Conservation (phyloP, 2,888 invertebrate species). For the Noctua janthina region DNA sequence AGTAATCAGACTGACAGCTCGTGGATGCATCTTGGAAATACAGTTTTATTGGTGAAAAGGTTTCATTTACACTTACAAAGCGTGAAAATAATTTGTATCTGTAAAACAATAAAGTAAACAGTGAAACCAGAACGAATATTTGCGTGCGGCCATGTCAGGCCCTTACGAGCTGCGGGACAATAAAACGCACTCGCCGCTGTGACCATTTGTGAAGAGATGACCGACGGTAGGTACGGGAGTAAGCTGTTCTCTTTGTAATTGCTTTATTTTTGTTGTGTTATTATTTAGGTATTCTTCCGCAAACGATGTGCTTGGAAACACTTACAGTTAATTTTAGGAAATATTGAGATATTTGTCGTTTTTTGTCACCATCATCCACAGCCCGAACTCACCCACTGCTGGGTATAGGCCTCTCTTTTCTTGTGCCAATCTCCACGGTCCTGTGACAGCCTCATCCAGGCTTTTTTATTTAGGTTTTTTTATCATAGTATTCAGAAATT, state of each 20-base stretch:
- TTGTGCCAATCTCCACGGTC: no score
- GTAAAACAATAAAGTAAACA: slow-evolving; percentile 16
- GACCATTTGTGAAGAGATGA: slow-evolving; percentile 65
- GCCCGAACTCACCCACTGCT: no score
- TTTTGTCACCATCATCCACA: no score
- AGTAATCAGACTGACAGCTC: neutral
- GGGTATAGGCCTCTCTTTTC: no score
- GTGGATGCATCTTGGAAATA: neutral
- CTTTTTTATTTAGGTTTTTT: no score
- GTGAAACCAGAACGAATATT: slow-evolving; percentile 34
- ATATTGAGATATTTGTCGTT: neutral
- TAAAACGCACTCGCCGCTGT: slow-evolving; percentile 73
- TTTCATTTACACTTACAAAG: neutral
- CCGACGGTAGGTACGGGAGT: slow-evolving; percentile 33
- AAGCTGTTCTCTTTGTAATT: slow-evolving; percentile 32
- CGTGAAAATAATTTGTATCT: neutral
- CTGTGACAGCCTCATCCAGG: no score
- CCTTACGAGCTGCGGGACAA: slow-evolving; percentile 60
- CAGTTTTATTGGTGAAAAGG: neutral
- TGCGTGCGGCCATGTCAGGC: slow-evolving; percentile 29
- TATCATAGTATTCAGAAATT: neutral
- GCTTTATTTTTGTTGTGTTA: slow-evolving; percentile 44
- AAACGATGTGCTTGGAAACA: neutral
- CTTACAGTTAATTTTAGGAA: no score
- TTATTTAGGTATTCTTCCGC: neutral